Conservation (phyloP, 2,888 invertebrate genomes). For the Carpatolechia fugitivella region DNA sequence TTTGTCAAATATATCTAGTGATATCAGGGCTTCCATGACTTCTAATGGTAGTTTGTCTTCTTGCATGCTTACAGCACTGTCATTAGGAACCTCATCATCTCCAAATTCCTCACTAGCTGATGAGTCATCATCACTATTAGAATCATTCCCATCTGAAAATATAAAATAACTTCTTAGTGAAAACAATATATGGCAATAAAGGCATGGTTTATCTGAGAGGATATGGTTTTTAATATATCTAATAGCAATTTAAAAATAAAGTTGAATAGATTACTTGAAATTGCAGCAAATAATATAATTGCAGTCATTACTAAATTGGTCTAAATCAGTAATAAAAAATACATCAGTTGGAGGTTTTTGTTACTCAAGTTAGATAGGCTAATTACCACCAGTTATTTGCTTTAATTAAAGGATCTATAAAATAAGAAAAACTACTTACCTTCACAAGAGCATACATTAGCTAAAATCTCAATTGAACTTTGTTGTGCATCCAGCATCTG, state of each 20-base stretch:
- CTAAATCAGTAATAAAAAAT: too few species aligned
- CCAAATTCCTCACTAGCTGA: constrained; percentile 60
- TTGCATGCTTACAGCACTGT: constrained; percentile 52
- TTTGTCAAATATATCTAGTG: constrained; percentile 80
- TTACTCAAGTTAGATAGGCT: too few species aligned
- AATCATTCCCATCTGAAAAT: constrained; percentile 39
- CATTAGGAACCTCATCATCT: constrained; percentile 64
- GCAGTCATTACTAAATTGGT: too few species aligned
- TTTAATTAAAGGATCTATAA: too few species aligned
- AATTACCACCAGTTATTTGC: too few species aligned
- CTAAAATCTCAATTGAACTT: constrained; percentile 83
- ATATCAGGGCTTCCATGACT: constrained; percentile 80
- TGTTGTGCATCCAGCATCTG: constrained; percentile 83
- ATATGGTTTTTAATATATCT: too few species aligned
- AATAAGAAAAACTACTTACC: constrained; percentile 56
- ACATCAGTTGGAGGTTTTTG: too few species aligned
- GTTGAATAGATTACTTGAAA: too few species aligned
- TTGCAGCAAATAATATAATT: too few species aligned
- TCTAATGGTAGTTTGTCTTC: constrained; percentile 77
- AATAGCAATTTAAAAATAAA: too few species aligned
- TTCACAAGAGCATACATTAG: constrained; percentile 84
- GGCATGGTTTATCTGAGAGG: too few species aligned
- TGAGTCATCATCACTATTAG: constrained; percentile 46
- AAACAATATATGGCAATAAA: too few species aligned
- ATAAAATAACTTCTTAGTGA: neutral